phyloP scores from a whole-genome alignment of 2,113 vertebrate genomes.

The Notothenia coriiceps region DNA sequence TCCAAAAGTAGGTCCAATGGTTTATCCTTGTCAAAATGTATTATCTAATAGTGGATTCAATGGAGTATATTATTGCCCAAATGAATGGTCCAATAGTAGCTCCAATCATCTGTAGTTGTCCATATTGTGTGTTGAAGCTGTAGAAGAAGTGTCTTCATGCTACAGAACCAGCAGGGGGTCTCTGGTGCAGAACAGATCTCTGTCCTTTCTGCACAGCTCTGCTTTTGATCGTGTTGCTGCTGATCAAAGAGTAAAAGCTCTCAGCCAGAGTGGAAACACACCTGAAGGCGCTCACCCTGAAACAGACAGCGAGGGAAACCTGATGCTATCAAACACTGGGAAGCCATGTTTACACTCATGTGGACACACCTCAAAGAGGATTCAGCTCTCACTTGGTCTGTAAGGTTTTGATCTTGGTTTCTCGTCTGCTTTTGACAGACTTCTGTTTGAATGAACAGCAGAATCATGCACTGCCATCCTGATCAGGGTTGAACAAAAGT shows the following conservation, averaged over 20 bases:
- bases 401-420: too few relatives aligned
- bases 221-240: slow-evolving; percentile 56
- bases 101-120: too few relatives aligned
- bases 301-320: slow-evolving; percentile 1
- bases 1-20: too few relatives aligned
- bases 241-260: slow-evolving; percentile 54
- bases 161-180: background rate
- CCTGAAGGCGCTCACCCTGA: slow-evolving; percentile 25
- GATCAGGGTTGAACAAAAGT: too few relatives aligned
- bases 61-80: too few relatives aligned
- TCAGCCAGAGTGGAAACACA: slow-evolving; percentile 9
- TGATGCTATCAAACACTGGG: background rate
- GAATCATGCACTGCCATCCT: background rate
- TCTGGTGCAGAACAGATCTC: slow-evolving; percentile 19
- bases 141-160: background rate
- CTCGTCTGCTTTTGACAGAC: too few relatives aligned
- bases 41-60: too few relatives aligned
- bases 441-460: background rate
- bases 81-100: too few relatives aligned
- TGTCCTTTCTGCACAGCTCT: slow-evolving; percentile 15
- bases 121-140: background rate
- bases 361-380: background rate
- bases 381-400: too few relatives aligned
- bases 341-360: background rate
- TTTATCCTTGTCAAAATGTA: too few relatives aligned